phyloP scores from a whole-genome alignment of 1,140 invertebrate species.

The Drosophila arawakana region DNA sequence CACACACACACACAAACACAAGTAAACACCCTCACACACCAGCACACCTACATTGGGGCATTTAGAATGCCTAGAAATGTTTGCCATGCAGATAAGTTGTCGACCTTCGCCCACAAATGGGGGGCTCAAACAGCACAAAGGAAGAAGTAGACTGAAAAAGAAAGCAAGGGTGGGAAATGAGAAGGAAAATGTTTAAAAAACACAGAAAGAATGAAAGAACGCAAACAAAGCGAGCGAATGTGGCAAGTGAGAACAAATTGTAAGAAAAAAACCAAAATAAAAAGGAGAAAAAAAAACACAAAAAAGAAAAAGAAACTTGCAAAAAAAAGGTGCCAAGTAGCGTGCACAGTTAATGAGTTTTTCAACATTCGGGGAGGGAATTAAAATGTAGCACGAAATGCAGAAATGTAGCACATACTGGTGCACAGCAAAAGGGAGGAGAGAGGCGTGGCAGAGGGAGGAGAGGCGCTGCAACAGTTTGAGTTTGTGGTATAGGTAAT shows the following conservation, averaged over 20 bases:
- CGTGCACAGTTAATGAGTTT: slow-evolving; percentile 82
- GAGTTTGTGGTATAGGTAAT: slow-evolving; percentile 29
- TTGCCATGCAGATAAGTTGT: slow-evolving; percentile 73
- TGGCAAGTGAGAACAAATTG: slow-evolving; percentile 57
- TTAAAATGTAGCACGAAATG: slow-evolving; percentile 80
- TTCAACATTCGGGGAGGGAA: slow-evolving; percentile 61
- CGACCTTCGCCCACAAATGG: slow-evolving; percentile 78
- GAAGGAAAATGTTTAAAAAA: neutral
- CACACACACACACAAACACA: slow-evolving; percentile 9
- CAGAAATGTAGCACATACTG: slow-evolving; percentile 72
- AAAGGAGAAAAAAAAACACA: slow-evolving; percentile 32
- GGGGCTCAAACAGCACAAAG: slow-evolving; percentile 4
- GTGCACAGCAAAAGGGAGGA: neutral
- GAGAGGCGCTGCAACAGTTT: slow-evolving; percentile 15
- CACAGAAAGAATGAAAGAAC: slow-evolving; percentile 42
- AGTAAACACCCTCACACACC: neutral
- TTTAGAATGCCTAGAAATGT: slow-evolving; percentile 54
- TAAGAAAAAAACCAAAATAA: slow-evolving; percentile 37
- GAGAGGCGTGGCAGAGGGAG: neutral
- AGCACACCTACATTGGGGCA: slow-evolving; percentile 21
- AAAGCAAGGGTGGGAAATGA: neutral
- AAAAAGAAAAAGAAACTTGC: slow-evolving; percentile 13
- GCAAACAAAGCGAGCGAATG: slow-evolving; percentile 43
- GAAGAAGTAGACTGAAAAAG: slow-evolving; percentile 9
- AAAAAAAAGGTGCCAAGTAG: slow-evolving; percentile 76